Base-by-base conservation (phyloP, 1,140 invertebrate genomes). In the Trichoplusia ni region DNA sequence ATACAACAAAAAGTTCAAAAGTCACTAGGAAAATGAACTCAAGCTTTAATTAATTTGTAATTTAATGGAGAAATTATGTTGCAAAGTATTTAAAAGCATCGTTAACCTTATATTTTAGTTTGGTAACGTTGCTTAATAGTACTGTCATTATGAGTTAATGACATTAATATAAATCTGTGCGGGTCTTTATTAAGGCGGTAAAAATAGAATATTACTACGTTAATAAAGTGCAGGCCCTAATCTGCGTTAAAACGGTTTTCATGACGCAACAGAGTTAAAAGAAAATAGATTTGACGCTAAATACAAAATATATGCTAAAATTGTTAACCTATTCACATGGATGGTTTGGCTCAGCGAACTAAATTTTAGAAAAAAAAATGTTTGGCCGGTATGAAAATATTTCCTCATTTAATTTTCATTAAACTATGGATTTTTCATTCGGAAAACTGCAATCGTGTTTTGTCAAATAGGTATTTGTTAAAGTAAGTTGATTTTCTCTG, bases 51-150 rank as follows among this genome's bases (percentile, higher is more conserved):
- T 53, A 73, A 49, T 79, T 76, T 72, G 65, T 76, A 68, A 31
- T 58, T 76, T 75, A 77, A 80, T 80, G 75, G 75, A 75, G 54
- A 64, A 75, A 77, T 69, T 74, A 63, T 79, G 77, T 73, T 64
- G 56, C 6, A 21, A 42, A 54, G 13, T 53, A 63, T 64, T 77
- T 69, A 49, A 47, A 42, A 47, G 59, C 29, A 21, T 35, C 42
- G n/a, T n/a, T n/a, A n/a, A n/a, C 44, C 42, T 69, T 63, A 68
- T 21, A 51, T 13, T 53, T 51, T 18, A 63, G 46, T 51, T 63
- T 16, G 14, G 4, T 21, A 18, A 16, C 27, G 37, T 37, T 63
- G 16, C 19, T 49, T 47, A 47, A 8, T 47, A 6, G 9, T 27
- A 33, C 13, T 9, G 35, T 6, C 37, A 29, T 51, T 44, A 42